Evolutionary conservation across 1,140 invertebrate species (phyloP), one percentile per base, ranked within the genome.

Genomic region (Macrobrachium nipponense): DNA sequence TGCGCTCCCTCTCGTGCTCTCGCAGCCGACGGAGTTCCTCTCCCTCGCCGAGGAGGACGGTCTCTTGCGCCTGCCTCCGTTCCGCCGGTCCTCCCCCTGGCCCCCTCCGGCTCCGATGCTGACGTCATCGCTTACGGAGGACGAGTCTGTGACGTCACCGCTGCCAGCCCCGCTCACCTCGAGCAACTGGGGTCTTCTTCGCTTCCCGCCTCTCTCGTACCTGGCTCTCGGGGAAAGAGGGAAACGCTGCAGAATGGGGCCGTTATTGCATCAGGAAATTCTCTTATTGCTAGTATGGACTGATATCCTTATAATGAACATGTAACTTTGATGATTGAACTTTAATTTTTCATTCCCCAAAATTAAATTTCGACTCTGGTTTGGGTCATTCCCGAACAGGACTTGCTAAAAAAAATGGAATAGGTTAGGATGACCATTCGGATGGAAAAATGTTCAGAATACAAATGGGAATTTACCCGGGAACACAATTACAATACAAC

Each of bases 1-100:
- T 95, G 88, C 96, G 92, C 91, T 97, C 96, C 86, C 96, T 91
- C 90, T 97, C 96, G 91, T 97, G 97, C 89, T 95, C 96, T 91
- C 97, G 96, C 70, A 97, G 92, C 70, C 96, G 92, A 44, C 96
- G 93, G 27, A 96, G 90, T 97, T 97, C 87, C 96, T 92, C 90
- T 97, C 96, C 59, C 95, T 92, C 15, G 96, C 95, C 82, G 94
- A 95, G 51, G 96, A 92, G 1, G 93, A 93, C 59, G 94, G 95
- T 91, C 95, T 94, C 87, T 95, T 92, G 20, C 85, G 85, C 73
- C 85, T 27, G 43, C 70, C 85, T 17, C 77, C 79, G 68, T 75
- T 78, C 61, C 83, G 77, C 23, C 83, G 58, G 51, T 51, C 51
- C 59, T 86, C 83, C 3, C 83, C 83, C 23, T 64, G 76, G 66